phyloP scores from a whole-genome alignment of 2,113 vertebrate species.

The Sebastes fasciatus region DNA sequence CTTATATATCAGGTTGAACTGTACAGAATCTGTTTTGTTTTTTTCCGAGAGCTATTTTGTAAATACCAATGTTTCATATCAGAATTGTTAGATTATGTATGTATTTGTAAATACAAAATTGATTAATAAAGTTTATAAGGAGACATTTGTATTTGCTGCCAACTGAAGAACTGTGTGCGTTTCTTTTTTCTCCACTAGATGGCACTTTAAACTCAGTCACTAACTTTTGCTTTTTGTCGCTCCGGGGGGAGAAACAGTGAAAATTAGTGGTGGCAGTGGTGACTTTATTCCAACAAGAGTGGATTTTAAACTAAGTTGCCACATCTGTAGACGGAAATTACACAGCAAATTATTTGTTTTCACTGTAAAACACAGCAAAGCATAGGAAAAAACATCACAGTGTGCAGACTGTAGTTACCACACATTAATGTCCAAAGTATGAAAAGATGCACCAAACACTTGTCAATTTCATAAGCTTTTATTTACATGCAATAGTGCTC shows the following conservation, averaged over 20 bases:
- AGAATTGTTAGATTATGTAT: constrained; percentile 82
- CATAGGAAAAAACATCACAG: not conserved
- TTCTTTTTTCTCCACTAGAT: constrained; percentile 26
- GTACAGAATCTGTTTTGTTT: constrained; percentile 73
- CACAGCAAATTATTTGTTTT: constrained; percentile 8
- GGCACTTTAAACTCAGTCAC: not conserved
- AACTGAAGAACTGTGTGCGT: constrained; percentile 8
- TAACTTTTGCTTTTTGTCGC: not conserved
- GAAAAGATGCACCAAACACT: constrained; percentile 15
- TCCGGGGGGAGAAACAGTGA: not conserved
- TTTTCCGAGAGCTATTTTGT: constrained; percentile 76
- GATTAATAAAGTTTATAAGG: constrained; percentile 85
- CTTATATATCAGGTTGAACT: constrained; percentile 80
- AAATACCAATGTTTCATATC: constrained; percentile 85
- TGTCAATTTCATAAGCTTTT: constrained; percentile 81
- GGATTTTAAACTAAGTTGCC: not conserved
- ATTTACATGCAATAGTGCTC: constrained; percentile 88
- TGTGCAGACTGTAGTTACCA: not conserved
- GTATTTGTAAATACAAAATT: constrained; percentile 86
- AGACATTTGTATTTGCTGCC: constrained; percentile 57
- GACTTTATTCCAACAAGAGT: not conserved
- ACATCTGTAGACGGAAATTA: constrained; percentile 1
- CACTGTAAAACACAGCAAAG: not conserved
- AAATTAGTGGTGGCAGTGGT: constrained; percentile 19
- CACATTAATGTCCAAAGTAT: not conserved